Evolutionary conservation across 1,140 invertebrate species (phyloP).

Genomic region (Cotesia vestalis): DNA sequence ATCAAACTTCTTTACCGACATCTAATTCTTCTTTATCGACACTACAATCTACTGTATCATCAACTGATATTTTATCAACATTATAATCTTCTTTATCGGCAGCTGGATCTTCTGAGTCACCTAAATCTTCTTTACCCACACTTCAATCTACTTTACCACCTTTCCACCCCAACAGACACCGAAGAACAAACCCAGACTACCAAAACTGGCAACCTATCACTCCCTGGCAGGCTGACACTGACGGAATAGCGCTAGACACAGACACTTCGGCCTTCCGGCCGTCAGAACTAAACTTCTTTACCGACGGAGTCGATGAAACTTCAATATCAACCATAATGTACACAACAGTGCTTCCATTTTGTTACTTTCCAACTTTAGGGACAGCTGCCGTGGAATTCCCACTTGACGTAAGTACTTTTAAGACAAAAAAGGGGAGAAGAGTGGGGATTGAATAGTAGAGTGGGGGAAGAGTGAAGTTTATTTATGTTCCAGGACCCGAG

Average conservation of each 20-base stretch:
- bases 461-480: neutral
- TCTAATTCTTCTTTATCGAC: no score
- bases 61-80: no score
- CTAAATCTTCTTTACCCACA: no score
- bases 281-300: conserved; percentile 59
- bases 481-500: conserved; percentile 62
- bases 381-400: conserved; percentile 78
- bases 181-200: no score
- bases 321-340: conserved; percentile 70
- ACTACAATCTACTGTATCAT: no score
- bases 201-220: conserved; percentile 11
- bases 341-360: conserved; percentile 77
- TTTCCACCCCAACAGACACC: no score
- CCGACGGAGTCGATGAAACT: conserved; percentile 58
- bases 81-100: no score
- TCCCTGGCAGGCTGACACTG: conserved; percentile 17
- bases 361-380: conserved; percentile 76
- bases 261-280: conserved; percentile 41
- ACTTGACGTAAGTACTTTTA: conserved; percentile 69
- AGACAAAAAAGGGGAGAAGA: neutral
- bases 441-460: neutral
- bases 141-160: no score
- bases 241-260: conserved; percentile 42
- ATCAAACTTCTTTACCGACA: no score
- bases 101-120: no score